Evolutionary conservation across 2,888 invertebrate genomes (phyloP).

Genomic region (Andrena bicolor): DNA sequence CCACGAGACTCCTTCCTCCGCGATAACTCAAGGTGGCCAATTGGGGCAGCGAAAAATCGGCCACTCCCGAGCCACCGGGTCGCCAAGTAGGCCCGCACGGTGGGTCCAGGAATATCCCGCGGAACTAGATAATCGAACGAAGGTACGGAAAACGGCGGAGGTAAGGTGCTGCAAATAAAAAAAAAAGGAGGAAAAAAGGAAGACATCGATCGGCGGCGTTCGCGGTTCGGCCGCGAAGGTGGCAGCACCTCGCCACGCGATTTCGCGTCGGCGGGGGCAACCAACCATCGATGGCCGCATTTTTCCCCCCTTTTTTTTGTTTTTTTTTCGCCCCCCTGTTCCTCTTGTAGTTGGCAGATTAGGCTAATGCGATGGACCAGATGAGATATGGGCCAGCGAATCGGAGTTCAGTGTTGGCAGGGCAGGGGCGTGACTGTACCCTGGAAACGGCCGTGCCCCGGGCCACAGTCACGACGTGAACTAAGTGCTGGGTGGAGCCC

Average conservation of each 20-base stretch:
- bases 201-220: constrained; percentile 82
- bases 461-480: constrained; percentile 86
- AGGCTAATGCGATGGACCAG: constrained; percentile 85
- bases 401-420: constrained; percentile 85
- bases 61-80: not conserved
- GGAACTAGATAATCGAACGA: constrained; percentile 22
- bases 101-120: constrained; percentile 19
- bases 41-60: constrained; percentile 20
- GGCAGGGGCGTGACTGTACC: constrained; percentile 86
- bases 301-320: constrained; percentile 73
- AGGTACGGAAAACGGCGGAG: constrained; percentile 16
- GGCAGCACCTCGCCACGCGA: constrained; percentile 83
- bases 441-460: constrained; percentile 87
- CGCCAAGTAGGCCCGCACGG: constrained; percentile 4
- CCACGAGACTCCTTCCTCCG: not conserved
- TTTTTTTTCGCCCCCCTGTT: constrained; percentile 60
- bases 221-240: constrained; percentile 76
- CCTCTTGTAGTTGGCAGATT: constrained; percentile 77
- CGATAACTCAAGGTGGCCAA: not conserved
- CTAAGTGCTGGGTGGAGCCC: constrained; percentile 86
- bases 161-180: constrained; percentile 38
- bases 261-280: constrained; percentile 74
- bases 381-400: constrained; percentile 85
- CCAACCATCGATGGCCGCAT: constrained; percentile 83
- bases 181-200: constrained; percentile 26